Evolutionary conservation across 2,888 invertebrate genomes (phyloP).

Genomic region (Blastobasis lacticolella): DNA sequence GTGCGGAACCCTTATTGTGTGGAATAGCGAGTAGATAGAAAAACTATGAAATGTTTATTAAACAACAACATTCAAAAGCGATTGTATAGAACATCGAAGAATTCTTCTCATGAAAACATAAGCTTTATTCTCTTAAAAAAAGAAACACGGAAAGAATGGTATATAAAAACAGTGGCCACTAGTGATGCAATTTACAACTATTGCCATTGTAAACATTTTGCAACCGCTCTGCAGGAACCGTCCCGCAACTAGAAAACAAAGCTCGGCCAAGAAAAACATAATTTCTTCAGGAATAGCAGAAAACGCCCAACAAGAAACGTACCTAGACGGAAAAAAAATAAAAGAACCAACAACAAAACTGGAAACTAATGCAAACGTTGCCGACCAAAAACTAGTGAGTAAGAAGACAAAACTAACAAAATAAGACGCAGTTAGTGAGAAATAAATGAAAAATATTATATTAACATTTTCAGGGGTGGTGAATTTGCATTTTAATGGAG

Average conservation of each 20-base stretch:
- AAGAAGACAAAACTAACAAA: not conserved
- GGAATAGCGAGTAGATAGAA: no score
- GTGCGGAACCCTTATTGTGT: no score
- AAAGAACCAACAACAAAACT: slow-evolving; percentile 7
- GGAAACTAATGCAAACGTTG: slow-evolving; percentile 13
- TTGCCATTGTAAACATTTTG: slow-evolving; percentile 11
- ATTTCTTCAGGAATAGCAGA: slow-evolving; percentile 8
- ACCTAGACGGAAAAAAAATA: slow-evolving; percentile 8
- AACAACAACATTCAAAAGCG: no score
- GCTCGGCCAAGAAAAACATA: slow-evolving; percentile 11
- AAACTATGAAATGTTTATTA: no score
- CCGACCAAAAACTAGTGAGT: not conserved
- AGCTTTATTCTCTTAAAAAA: no score
- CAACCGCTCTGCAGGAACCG: slow-evolving; percentile 15
- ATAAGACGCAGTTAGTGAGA: slow-evolving; percentile 15
- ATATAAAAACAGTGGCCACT: no score
- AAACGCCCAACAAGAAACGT: slow-evolving; percentile 4
- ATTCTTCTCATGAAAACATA: no score
- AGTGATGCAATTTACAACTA: not conserved
- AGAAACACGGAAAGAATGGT: no score
- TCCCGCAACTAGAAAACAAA: slow-evolving; percentile 15
- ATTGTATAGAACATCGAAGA: no score
- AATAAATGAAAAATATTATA: slow-evolving; percentile 51
- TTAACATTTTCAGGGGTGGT: slow-evolving; percentile 61
- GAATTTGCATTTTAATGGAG: slow-evolving; percentile 74